phyloP scores from a whole-genome alignment of 2,113 vertebrate genomes.

The Bufo gargarizans region DNA sequence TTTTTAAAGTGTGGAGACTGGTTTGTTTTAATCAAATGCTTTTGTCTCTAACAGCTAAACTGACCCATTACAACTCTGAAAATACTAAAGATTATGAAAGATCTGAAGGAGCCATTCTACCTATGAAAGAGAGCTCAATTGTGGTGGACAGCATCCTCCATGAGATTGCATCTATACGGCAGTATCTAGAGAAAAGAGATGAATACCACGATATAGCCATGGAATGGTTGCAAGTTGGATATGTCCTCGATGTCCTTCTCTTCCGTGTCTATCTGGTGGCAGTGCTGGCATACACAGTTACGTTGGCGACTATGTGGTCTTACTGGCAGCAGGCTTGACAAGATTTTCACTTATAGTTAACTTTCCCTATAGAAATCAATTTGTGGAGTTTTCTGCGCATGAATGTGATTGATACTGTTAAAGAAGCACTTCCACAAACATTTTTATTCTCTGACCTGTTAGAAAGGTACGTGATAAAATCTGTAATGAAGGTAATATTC shows the following conservation, averaged over 20 bases:
- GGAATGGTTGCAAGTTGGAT: constrained; percentile 94
- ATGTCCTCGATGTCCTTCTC: constrained; percentile 88
- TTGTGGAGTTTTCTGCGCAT: background rate
- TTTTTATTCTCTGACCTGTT: too few relatives aligned
- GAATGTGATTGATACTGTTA: too few relatives aligned
- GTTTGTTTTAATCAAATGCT: background rate
- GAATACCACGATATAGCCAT: constrained; percentile 80
- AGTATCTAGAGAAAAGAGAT: constrained; percentile 86
- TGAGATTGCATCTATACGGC: constrained; percentile 83
- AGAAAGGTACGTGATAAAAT: too few relatives aligned
- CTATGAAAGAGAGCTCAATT: constrained; percentile 63
- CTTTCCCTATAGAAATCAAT: background rate
- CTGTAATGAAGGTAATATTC: too few relatives aligned
- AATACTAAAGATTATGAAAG: constrained; percentile 67
- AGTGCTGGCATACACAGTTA: constrained; percentile 85
- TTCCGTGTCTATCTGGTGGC: constrained; percentile 88
- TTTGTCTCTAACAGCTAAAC: constrained; percentile 68
- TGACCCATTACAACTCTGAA: constrained; percentile 74
- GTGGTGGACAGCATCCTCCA: constrained; percentile 78
- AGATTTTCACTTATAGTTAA: background rate
- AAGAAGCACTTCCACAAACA: too few relatives aligned
- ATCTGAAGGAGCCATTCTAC: constrained; percentile 56
- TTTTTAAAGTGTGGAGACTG: background rate
- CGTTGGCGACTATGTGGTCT: constrained; percentile 89
- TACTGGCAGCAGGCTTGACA: constrained; percentile 88